These are phyloP conservation scores for Aphelinus atriplicis DNA, from an alignment of 1,140 invertebrate species.

Conservation along the genomic window DNA sequence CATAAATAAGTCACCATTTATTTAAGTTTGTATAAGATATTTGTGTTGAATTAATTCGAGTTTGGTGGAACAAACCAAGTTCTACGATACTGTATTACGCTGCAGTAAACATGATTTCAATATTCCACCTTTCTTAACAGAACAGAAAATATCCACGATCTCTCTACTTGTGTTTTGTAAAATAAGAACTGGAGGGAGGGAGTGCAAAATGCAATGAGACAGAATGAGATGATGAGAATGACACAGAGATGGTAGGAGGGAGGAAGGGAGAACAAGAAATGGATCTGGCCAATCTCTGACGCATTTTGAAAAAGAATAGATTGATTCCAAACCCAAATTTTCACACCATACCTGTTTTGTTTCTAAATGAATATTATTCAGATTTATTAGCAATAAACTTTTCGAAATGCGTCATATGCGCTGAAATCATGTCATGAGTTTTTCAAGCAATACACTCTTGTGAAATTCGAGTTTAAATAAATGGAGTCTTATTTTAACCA, in stretches of 20 bases:
- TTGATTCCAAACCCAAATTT: too few species aligned
- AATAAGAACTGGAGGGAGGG: background rate
- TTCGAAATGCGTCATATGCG: too few species aligned
- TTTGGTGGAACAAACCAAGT: background rate
- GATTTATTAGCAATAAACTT: too few species aligned
- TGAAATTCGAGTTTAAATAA: constrained; percentile 31
- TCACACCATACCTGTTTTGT: too few species aligned
- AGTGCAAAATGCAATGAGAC: too few species aligned
- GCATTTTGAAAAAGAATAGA: background rate
- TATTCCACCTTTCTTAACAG: background rate
- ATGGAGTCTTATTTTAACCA: constrained; percentile 24
- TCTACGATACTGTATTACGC: background rate
- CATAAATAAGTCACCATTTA: constrained; percentile 25
- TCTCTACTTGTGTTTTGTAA: background rate
- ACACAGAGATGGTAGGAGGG: background rate
- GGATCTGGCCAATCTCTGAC: background rate
- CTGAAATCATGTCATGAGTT: too few species aligned
- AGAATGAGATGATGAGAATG: background rate
- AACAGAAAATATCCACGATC: constrained; percentile 1
- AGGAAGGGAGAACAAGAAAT: background rate
- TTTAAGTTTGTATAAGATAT: constrained; percentile 25
- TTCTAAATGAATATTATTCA: too few species aligned
- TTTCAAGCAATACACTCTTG: background rate
- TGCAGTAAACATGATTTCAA: background rate
- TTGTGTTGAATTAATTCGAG: background rate